Conservation (phyloP, 2,797 vertebrate genomes). For the Liparis tanakae region DNA sequence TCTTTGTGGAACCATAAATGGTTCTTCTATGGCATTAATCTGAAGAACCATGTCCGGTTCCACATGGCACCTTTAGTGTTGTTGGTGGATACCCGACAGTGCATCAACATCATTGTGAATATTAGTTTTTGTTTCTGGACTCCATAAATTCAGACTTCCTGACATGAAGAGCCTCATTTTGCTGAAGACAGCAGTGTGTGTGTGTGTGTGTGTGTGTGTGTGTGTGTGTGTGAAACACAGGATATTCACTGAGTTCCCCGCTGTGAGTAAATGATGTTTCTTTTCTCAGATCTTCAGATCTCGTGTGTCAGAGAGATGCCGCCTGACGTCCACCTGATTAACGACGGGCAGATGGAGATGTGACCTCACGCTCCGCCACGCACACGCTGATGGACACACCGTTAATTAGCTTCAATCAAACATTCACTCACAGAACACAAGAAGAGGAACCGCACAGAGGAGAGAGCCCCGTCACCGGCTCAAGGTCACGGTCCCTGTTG, state of each 20-base stretch:
- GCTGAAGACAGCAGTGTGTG: background rate
- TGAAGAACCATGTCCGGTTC: too few relatives aligned
- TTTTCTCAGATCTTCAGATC: slow-evolving; percentile 21
- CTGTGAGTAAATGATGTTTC: background rate
- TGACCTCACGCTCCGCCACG: slow-evolving; percentile 43
- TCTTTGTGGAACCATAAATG: too few relatives aligned
- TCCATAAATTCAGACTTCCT: slow-evolving; percentile 3
- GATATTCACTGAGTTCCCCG: background rate
- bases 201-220: too few relatives aligned
- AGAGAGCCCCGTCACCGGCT: background rate
- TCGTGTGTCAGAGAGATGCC: slow-evolving; percentile 7
- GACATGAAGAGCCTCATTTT: background rate
- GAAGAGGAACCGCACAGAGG: background rate
- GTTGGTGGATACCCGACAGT: background rate
- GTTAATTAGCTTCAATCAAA: slow-evolving; percentile 58
- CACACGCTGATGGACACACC: slow-evolving; percentile 48
- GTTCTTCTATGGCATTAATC: too few relatives aligned
- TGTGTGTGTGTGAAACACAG: background rate
- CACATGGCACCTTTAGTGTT: too few relatives aligned
- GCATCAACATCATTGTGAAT: background rate
- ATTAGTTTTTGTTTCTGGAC: background rate
- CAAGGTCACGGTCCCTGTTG: slow-evolving; percentile 12
- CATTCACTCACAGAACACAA: slow-evolving; percentile 8
- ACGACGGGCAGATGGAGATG: slow-evolving; percentile 59
- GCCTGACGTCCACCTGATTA: slow-evolving; percentile 32